A percentile compares a stretch with the other conserved stretches of the same genome.
phyloP scores from a whole-genome alignment of 2,888 invertebrate species.

The Agrypnus murinus region DNA sequence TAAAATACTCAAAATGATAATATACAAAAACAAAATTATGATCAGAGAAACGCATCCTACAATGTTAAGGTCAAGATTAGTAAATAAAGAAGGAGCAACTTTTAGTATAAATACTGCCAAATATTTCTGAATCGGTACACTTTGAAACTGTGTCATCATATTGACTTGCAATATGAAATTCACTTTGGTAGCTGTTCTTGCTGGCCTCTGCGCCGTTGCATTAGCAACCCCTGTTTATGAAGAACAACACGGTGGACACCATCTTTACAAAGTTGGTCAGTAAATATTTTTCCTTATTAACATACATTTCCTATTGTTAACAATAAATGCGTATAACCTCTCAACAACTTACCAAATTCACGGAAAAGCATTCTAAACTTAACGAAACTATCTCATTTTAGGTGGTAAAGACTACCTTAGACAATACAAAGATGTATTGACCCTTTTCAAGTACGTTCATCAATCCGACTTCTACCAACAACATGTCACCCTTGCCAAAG shows the following conservation, averaged over 20 bases:
- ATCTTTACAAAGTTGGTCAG: constrained; percentile 67
- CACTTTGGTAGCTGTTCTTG: constrained; percentile 40
- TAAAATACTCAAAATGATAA: no score
- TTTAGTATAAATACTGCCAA: constrained; percentile 15
- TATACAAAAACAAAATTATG: no score
- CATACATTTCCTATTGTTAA: not conserved
- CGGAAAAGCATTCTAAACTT: no score
- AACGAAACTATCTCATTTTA: no score
- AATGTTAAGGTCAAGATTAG: no score
- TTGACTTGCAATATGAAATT: constrained; percentile 54
- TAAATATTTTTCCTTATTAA: constrained; percentile 46
- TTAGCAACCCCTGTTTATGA: constrained; percentile 67
- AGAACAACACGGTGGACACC: constrained; percentile 39
- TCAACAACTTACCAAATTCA: no score
- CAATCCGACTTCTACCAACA: constrained; percentile 64
- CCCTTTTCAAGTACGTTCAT: constrained; percentile 62
- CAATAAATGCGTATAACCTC: no score
- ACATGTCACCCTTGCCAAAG: constrained; percentile 74
- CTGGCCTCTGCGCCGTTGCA: constrained; percentile 47
- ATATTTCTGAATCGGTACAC: constrained; percentile 7
- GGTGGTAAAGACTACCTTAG: constrained; percentile 18
- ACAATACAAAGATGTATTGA: constrained; percentile 65
- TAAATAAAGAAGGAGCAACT: no score
- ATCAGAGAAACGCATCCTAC: no score
- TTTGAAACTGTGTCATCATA: constrained; percentile 18